phyloP scores from a whole-genome alignment of 2,113 vertebrate species.

The Lontra canadensis region DNA sequence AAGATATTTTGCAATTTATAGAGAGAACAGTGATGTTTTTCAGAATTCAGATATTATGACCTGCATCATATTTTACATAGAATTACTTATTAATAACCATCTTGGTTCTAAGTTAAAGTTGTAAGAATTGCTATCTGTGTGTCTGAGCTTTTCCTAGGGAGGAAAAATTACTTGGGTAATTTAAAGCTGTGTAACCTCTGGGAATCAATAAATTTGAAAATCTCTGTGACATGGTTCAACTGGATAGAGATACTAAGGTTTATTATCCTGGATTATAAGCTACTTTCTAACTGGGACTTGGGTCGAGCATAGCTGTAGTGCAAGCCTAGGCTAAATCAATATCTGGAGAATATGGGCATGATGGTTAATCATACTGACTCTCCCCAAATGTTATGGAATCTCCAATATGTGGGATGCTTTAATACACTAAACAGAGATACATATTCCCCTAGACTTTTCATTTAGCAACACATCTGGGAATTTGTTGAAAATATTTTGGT shows the following conservation, averaged over 20 bases:
- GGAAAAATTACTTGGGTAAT: not conserved
- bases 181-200: not conserved
- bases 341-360: not conserved
- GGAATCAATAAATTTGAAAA: constrained; percentile 48
- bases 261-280: constrained; percentile 19
- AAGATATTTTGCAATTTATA: constrained; percentile 22
- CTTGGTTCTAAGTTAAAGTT: constrained; percentile 18
- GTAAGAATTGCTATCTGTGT: not conserved
- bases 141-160: not conserved
- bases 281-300: not conserved
- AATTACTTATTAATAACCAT: constrained; percentile 38
- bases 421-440: not conserved
- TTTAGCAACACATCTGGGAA: not conserved
- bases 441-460: not conserved
- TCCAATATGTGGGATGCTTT: not conserved
- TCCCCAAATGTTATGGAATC: not conserved
- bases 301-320: not conserved
- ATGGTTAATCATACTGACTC: not conserved
- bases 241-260: constrained; percentile 16
- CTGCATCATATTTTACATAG: not conserved
- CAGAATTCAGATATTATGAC: constrained; percentile 20
- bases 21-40: constrained; percentile 30
- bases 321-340: not conserved
- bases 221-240: not conserved
- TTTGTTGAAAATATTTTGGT: not conserved